Evolutionary conservation across 2,888 invertebrate species (phyloP).

Genomic region (Spilosoma lubricipeda): DNA sequence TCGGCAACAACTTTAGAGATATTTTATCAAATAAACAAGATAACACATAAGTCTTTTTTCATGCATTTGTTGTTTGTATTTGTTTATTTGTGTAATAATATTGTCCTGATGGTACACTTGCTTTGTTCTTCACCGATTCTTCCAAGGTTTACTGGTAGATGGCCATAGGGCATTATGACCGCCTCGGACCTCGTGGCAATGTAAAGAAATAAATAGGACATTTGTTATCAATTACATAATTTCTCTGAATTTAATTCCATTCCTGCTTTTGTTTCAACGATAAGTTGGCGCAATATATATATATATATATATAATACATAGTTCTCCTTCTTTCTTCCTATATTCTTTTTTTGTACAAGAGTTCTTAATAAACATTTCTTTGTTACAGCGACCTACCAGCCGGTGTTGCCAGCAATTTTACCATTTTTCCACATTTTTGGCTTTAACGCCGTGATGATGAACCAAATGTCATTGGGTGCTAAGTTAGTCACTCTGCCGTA

Average conservation of each 20-base stretch:
- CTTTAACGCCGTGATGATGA: constrained; percentile 87
- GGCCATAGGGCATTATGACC: not conserved
- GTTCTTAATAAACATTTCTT: not conserved
- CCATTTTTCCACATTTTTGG: constrained; percentile 95
- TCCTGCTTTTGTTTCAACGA: not conserved
- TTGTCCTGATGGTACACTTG: not conserved
- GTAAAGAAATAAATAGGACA: too few species aligned
- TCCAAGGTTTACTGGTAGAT: not conserved
- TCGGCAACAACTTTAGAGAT: not conserved
- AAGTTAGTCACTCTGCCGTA: constrained; percentile 90
- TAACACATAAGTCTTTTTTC: not conserved
- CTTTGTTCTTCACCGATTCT: not conserved
- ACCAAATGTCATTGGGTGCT: constrained; percentile 87
- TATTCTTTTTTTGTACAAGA: not conserved
- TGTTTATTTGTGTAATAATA: not conserved
- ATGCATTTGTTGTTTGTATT: not conserved
- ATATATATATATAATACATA: too few species aligned
- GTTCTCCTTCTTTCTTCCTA: too few species aligned
- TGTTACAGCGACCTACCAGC: constrained; percentile 83
- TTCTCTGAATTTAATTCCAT: not conserved
- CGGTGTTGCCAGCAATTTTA: constrained; percentile 88
- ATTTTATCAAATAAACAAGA: not conserved
- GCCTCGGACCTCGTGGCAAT: too few species aligned
- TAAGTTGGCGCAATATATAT: not conserved
- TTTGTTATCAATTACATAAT: not conserved